Conservation (phyloP, 2,797 vertebrate genomes). For the Rhynchonycteris naso region DNA sequence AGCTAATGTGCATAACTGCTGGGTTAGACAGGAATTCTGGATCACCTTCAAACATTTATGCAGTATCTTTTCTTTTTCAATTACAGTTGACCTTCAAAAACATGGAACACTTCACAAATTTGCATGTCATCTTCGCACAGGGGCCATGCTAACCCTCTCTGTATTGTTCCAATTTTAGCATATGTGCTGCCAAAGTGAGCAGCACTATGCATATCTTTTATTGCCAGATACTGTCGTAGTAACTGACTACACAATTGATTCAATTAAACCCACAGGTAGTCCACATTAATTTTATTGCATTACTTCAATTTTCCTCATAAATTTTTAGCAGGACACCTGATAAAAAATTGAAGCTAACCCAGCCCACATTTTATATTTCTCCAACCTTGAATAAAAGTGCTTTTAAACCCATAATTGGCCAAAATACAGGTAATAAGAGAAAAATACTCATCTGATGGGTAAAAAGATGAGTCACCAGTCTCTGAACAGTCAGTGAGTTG, state of each 20-base stretch:
- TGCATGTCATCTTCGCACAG: neutral
- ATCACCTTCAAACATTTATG: neutral
- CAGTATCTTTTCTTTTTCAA: neutral
- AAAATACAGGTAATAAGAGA: neutral
- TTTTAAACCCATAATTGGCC: neutral
- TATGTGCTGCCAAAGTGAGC: neutral
- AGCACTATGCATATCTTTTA: neutral
- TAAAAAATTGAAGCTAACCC: constrained; percentile 16
- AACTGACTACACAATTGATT: neutral
- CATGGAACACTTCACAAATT: neutral
- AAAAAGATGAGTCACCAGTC: neutral
- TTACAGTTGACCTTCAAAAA: neutral
- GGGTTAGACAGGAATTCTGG: neutral
- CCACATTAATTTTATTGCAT: neutral
- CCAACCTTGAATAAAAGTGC: constrained; percentile 27
- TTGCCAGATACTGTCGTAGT: neutral
- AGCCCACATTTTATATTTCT: neutral
- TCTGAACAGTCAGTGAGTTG: neutral
- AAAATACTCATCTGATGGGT: neutral
- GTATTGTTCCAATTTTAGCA: neutral
- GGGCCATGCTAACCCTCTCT: neutral
- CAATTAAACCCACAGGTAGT: neutral
- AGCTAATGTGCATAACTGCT: neutral
- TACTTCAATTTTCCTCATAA: neutral
- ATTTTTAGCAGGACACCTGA: neutral